Conservation (phyloP, 2,113 vertebrate species). For the Otus sunia region DNA sequence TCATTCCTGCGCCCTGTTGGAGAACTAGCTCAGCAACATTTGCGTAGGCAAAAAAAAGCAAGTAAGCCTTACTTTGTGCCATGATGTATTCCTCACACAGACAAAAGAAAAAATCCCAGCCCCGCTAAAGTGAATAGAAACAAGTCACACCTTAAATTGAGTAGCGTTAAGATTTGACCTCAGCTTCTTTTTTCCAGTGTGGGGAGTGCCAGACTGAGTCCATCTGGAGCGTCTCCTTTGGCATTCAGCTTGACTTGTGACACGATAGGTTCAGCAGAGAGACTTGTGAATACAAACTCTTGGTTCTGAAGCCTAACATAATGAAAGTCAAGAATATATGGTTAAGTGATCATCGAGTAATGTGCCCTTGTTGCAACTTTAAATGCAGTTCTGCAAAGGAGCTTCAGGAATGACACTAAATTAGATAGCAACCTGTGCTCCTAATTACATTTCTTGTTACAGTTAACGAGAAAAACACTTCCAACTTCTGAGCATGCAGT, state of each 20-base stretch:
- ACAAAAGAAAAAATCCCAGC: neutral
- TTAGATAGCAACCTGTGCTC: neutral
- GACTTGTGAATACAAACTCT: neutral
- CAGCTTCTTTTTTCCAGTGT: neutral
- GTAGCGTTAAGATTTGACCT: neutral
- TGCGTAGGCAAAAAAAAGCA: neutral
- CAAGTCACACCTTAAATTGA: constrained; percentile 5
- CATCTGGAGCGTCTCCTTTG: constrained; percentile 42
- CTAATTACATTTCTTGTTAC: constrained; percentile 13
- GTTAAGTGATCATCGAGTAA: neutral
- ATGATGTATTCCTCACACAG: neutral
- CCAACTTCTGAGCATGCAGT: neutral
- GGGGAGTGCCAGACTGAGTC: constrained; percentile 17
- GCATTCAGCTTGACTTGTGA: constrained; percentile 33
- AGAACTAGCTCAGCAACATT: constrained; percentile 30
- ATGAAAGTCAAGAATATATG: neutral
- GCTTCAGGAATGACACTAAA: neutral
- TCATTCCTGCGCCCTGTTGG: neutral
- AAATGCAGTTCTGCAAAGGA: neutral
- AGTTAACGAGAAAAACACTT: constrained; percentile 28
- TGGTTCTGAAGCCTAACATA: neutral
- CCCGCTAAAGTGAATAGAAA: neutral
- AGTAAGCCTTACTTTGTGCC: neutral
- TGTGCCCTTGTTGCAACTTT: neutral
- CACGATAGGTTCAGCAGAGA: neutral